phyloP scores from a whole-genome alignment of 2,888 invertebrate genomes.

The Lutraria lutraria region DNA sequence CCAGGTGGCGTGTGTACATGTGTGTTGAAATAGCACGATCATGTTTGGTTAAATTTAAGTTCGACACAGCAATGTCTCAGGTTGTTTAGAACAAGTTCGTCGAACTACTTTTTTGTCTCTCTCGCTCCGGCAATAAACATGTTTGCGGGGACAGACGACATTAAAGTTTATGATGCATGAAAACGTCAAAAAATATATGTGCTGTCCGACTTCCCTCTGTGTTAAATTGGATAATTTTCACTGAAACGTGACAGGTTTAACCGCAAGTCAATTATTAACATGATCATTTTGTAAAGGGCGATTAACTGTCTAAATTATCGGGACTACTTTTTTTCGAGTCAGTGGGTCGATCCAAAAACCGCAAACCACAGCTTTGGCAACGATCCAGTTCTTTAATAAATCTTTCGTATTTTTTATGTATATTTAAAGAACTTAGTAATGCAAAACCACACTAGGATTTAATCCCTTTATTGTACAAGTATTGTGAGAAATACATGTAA shows the following conservation, averaged over 20 bases:
- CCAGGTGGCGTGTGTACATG: background rate
- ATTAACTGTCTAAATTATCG: background rate
- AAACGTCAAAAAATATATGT: background rate
- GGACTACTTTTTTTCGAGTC: constrained; percentile 20
- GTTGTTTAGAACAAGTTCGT: too few species aligned
- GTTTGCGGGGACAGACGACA: background rate
- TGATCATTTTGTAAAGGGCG: background rate
- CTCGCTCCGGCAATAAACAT: background rate
- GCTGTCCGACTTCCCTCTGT: background rate
- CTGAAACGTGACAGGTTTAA: constrained; percentile 12
- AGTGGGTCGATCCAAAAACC: constrained; percentile 30
- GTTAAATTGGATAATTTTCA: background rate
- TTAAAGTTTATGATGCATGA: background rate
- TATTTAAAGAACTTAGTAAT: background rate
- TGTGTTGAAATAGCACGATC: background rate
- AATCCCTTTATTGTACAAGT: constrained; percentile 13
- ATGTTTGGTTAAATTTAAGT: too few species aligned
- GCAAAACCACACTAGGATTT: background rate
- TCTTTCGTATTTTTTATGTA: background rate
- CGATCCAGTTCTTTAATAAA: constrained; percentile 17
- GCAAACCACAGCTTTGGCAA: constrained; percentile 43
- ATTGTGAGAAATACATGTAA: background rate
- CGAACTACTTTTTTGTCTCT: background rate
- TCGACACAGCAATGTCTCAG: too few species aligned
- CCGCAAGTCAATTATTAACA: background rate